phyloP scores from a whole-genome alignment of 2,888 invertebrate genomes.

The Apantesis nais region DNA sequence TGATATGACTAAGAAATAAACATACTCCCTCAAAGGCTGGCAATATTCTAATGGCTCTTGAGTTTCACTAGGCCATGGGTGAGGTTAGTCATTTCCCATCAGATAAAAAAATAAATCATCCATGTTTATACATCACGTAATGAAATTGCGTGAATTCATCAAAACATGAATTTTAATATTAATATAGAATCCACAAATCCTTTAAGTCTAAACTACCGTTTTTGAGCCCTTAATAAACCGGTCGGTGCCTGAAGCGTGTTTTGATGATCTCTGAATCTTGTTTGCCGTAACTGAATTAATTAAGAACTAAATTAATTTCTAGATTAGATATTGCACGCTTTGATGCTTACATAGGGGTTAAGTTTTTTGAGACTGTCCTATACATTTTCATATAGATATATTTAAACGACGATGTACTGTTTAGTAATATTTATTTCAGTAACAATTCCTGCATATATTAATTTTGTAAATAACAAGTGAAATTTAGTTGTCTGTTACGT shows the following conservation, averaged over 20 bases:
- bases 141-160: neutral
- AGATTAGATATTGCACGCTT: conserved; percentile 20
- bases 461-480: too few relatives aligned
- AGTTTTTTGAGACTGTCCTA: neutral
- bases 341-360: conserved; percentile 9
- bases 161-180: neutral
- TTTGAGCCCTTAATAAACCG: conserved; percentile 33
- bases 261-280: conserved; percentile 55
- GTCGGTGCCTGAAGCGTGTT: conserved; percentile 49
- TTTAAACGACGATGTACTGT: too few relatives aligned
- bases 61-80: neutral
- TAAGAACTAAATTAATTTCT: conserved; percentile 39
- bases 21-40: neutral
- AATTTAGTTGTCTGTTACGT: too few relatives aligned
- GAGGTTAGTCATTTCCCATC: too few relatives aligned
- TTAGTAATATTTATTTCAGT: too few relatives aligned
- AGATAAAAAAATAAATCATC: neutral
- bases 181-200: conserved; percentile 19
- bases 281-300: conserved; percentile 52
- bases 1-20: neutral
- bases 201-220: conserved; percentile 24
- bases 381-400: neutral
- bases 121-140: neutral
- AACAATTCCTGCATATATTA: too few relatives aligned
- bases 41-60: neutral